Percentiles rank a stretch among this genome's conserved stretches.
Conservation (phyloP, 2,888 invertebrate species). For the Limnephilus marmoratus region DNA sequence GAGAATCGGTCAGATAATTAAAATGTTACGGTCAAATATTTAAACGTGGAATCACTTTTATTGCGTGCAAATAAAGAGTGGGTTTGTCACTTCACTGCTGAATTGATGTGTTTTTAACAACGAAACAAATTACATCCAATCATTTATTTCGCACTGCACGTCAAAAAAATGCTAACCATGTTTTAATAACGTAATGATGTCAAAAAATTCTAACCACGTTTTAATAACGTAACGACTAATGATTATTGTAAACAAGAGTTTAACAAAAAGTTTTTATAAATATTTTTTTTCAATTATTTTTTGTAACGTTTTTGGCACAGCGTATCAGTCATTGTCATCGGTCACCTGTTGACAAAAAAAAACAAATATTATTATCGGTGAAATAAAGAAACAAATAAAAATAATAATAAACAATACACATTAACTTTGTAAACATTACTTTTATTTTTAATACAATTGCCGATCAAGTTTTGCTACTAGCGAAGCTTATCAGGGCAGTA, state of each 20-base stretch:
- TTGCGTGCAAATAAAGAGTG: not conserved
- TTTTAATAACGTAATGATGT: not conserved
- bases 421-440: too few species aligned
- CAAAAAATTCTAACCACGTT: not conserved
- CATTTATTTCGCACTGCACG: not conserved
- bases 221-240: not conserved
- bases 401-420: too few species aligned
- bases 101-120: not conserved
- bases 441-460: too few species aligned
- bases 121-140: not conserved
- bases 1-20: not conserved
- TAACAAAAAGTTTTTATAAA: too few species aligned
- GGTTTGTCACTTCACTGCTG: not conserved
- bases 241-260: not conserved
- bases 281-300: not conserved
- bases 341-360: slow-evolving; percentile 3
- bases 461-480: too few species aligned
- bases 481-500: too few species aligned
- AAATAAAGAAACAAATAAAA: not conserved
- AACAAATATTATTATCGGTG: not conserved
- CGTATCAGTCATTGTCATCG: not conserved
- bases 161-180: not conserved
- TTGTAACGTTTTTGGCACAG: not conserved
- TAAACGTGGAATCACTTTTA: not conserved
- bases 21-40: not conserved